A percentile compares a stretch with the other conserved stretches of the same genome.
Conservation (phyloP, 2,888 invertebrate genomes). For the Apocheima hispidaria region DNA sequence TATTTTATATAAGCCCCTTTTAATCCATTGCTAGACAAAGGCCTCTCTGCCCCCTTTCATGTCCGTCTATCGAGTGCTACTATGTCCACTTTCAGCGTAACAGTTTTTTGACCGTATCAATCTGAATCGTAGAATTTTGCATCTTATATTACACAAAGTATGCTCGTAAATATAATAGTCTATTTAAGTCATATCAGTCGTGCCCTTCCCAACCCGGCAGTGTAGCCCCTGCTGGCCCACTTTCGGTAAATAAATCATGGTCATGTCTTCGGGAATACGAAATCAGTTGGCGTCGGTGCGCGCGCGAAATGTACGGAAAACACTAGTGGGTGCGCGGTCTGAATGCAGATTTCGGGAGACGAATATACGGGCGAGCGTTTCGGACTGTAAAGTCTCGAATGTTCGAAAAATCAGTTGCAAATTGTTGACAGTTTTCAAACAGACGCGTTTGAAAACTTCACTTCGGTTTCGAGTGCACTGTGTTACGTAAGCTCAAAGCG, state of each 20-base stretch:
- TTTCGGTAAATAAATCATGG: conserved; percentile 71
- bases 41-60: no score
- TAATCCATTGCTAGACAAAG: no score
- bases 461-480: no score
- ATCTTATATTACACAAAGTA: no score
- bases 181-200: neutral
- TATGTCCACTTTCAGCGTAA: no score
- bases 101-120: no score
- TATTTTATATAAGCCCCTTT: no score
- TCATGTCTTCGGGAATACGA: conserved; percentile 61
- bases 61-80: no score
- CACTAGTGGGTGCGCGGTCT: conserved; percentile 64
- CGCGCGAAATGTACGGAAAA: conserved; percentile 74
- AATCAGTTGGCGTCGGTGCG: conserved; percentile 56
- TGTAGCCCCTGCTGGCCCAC: conserved; percentile 32
- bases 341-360: conserved; percentile 68
- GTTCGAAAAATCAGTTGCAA: no score
- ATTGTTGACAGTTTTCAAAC: neutral
- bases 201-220: conserved; percentile 4
- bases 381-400: conserved; percentile 14
- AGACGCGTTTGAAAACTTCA: neutral
- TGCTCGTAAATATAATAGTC: no score
- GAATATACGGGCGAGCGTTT: conserved; percentile 1
- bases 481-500: no score
- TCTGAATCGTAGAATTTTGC: no score